A percentile compares a stretch with the other conserved stretches of the same genome.
phyloP scores from a whole-genome alignment of 1,140 invertebrate genomes.

The Tetramorium simillimum region DNA sequence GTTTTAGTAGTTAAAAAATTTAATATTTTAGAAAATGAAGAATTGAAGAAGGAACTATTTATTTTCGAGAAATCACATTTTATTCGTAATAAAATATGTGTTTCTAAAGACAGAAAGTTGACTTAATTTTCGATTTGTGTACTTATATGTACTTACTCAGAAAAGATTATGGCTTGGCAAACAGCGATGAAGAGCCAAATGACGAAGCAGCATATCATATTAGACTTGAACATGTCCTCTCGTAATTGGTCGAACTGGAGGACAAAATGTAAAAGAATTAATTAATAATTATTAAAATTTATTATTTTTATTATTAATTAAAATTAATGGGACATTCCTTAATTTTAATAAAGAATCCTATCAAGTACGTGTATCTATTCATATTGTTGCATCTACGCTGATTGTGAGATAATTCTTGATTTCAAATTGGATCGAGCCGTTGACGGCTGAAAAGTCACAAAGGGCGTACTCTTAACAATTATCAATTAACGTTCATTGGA shows the following conservation, averaged over 20 bases:
- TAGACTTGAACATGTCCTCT: conserved; percentile 97
- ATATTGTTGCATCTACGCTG: too few species aligned
- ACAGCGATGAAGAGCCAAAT: conserved; percentile 95
- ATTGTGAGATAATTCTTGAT: too few species aligned
- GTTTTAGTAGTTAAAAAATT: neutral
- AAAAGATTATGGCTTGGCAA: conserved; percentile 92
- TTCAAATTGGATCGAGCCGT: too few species aligned
- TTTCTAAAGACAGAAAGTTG: neutral
- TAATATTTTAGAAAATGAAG: neutral
- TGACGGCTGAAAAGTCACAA: too few species aligned
- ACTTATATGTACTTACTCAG: conserved; percentile 86
- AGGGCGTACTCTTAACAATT: too few species aligned
- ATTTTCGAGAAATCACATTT: neutral
- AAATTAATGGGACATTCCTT: neutral
- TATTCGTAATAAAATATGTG: neutral
- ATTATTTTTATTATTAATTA: too few species aligned
- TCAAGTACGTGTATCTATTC: neutral
- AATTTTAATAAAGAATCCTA: neutral
- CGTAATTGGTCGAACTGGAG: conserved; percentile 93
- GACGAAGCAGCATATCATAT: conserved; percentile 96
- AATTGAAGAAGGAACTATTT: neutral
- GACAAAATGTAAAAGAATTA: neutral
- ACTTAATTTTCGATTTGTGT: neutral
- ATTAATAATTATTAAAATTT: neutral
- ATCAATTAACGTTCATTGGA: too few species aligned